Conservation (phyloP, 2,113 vertebrate genomes). For the Lonchura striata region DNA sequence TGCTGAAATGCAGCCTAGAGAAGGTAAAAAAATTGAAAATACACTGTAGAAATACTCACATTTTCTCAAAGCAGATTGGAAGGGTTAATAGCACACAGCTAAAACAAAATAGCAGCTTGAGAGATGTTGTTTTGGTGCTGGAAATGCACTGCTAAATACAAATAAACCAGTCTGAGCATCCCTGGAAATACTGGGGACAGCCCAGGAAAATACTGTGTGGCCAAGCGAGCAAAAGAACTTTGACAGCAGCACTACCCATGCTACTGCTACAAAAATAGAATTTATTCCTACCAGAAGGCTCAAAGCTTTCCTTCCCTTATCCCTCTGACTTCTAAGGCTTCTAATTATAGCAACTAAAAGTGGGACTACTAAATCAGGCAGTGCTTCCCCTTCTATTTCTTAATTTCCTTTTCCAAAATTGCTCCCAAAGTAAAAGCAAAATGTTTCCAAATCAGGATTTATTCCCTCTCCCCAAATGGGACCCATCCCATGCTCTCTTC, state of each 20-base stretch:
- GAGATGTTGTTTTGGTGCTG: background rate
- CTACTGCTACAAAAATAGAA: background rate
- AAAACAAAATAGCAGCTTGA: background rate
- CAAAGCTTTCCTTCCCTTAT: background rate
- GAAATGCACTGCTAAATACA: background rate
- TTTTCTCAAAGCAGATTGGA: background rate
- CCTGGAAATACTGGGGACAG: background rate
- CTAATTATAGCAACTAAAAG: background rate
- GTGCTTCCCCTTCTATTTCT: background rate
- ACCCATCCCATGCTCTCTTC: background rate
- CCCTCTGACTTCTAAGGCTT: background rate
- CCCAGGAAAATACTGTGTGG: background rate
- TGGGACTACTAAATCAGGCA: background rate
- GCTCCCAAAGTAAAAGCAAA: background rate
- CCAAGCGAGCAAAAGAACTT: background rate
- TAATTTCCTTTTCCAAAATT: background rate
- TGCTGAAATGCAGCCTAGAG: background rate
- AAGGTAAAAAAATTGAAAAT: background rate
- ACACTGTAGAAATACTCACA: background rate
- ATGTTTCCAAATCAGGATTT: background rate
- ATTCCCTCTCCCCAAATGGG: background rate
- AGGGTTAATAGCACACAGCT: background rate
- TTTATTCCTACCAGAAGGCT: background rate
- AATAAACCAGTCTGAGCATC: background rate
- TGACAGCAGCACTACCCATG: background rate